Conservation (phyloP, 2,888 invertebrate genomes). For the Ennomos quercinarius region DNA sequence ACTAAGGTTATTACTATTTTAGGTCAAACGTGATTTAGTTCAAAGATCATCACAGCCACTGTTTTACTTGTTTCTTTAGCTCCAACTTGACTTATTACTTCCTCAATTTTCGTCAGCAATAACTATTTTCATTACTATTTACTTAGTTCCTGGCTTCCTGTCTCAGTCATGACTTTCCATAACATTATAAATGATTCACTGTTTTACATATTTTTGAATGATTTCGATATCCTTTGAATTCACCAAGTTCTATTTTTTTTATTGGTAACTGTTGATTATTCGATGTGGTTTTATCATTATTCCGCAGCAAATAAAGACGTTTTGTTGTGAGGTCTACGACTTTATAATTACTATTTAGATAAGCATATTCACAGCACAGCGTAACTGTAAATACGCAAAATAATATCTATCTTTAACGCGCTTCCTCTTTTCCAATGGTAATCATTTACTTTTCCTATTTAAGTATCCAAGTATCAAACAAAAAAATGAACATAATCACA, state of each 20-base stretch:
- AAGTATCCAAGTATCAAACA: no score
- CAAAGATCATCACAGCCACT: background rate
- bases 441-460: no score
- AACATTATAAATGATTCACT: conserved; percentile 13
- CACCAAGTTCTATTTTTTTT: background rate
- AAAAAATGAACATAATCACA: no score
- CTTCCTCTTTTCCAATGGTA: no score
- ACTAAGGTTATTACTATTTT: conserved; percentile 3
- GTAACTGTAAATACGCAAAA: no score
- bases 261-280: conserved; percentile 6
- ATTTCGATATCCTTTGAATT: conserved; percentile 15
- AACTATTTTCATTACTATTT: conserved; percentile 15
- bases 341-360: conserved; percentile 13
- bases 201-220: conserved; percentile 1
- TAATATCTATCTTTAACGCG: no score
- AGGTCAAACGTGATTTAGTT: conserved; percentile 9
- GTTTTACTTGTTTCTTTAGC: conserved; percentile 1
- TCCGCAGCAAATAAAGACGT: background rate
- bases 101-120: conserved; percentile 12
- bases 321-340: conserved; percentile 8
- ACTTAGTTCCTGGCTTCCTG: conserved; percentile 27
- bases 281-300: no score
- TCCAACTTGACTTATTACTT: conserved; percentile 12
- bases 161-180: conserved; percentile 13
- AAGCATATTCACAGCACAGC: background rate